These are phyloP conservation scores for Belonocnema kinseyi DNA, from an alignment of 1,140 invertebrate genomes.

Conservation along the genomic window DNA sequence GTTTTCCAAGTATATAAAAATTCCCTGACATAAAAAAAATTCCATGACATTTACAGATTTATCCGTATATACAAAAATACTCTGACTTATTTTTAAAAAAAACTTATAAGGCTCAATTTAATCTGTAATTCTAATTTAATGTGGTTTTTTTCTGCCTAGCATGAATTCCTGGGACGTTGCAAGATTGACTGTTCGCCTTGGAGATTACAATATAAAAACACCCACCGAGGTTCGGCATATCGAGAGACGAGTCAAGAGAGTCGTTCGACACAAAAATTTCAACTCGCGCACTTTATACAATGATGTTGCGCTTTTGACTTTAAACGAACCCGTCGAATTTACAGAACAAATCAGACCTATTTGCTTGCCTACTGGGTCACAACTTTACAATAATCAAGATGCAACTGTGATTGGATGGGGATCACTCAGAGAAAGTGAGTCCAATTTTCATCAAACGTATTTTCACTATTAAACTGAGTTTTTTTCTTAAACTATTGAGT, in stretches of 20 bases:
- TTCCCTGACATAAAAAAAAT: too few relatives aligned
- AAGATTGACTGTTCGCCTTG: conserved; percentile 85
- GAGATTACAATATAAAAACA: conserved; percentile 88
- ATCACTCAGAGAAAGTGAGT: conserved; percentile 85
- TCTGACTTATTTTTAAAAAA: too few relatives aligned
- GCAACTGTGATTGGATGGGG: conserved; percentile 92
- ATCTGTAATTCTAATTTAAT: neutral
- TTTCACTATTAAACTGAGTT: neutral
- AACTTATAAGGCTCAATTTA: too few relatives aligned
- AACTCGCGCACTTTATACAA: conserved; percentile 91
- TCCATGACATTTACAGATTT: too few relatives aligned
- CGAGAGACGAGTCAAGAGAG: conserved; percentile 85
- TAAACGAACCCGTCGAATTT: conserved; percentile 87
- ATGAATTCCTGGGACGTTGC: conserved; percentile 93
- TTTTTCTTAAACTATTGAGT: conserved; percentile 15
- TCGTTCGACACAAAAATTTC: conserved; percentile 89
- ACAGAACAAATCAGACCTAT: conserved; percentile 86
- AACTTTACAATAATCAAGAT: conserved; percentile 80
- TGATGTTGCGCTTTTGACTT: conserved; percentile 89
- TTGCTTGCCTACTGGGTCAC: conserved; percentile 83
- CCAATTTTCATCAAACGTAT: conserved; percentile 36
- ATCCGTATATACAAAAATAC: too few relatives aligned
- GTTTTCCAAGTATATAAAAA: too few relatives aligned
- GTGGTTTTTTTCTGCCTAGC: conserved; percentile 74
- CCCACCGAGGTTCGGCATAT: conserved; percentile 84